phyloP scores from a whole-genome alignment of 1,140 invertebrate species.

The Tachypleus tridentatus region DNA sequence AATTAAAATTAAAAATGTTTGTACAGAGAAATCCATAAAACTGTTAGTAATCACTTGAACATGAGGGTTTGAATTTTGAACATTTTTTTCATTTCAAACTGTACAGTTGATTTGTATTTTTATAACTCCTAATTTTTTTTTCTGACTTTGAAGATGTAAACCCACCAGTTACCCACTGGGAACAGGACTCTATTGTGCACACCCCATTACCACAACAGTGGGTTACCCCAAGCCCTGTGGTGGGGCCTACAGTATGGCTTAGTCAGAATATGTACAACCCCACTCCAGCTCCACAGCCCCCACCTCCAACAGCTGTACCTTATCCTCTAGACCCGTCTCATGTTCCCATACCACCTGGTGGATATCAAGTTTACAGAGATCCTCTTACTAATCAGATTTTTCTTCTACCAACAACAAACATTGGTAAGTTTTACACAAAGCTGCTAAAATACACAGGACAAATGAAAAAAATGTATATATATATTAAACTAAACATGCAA shows the following conservation, averaged over 20 bases:
- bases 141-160: too few relatives aligned
- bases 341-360: conserved; percentile 50
- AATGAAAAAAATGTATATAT: too few relatives aligned
- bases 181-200: conserved; percentile 31
- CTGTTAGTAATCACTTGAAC: too few relatives aligned
- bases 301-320: conserved; percentile 44
- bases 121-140: too few relatives aligned
- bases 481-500: neutral
- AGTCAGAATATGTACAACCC: conserved; percentile 26
- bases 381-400: conserved; percentile 63
- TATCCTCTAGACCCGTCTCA: conserved; percentile 39
- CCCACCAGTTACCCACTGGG: conserved; percentile 13
- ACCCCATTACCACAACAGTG: conserved; percentile 44
- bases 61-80: too few relatives aligned
- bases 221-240: conserved; percentile 37
- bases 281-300: conserved; percentile 5
- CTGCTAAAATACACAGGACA: neutral
- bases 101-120: too few relatives aligned
- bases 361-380: conserved; percentile 67
- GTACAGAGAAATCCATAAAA: too few relatives aligned
- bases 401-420: conserved; percentile 53
- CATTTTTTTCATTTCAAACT: too few relatives aligned
- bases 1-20: too few relatives aligned
- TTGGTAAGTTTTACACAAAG: conserved; percentile 38
- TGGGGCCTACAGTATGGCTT: conserved; percentile 26